Base-by-base conservation (phyloP, 1,140 invertebrate species). In the Tetranychus urticae region DNA sequence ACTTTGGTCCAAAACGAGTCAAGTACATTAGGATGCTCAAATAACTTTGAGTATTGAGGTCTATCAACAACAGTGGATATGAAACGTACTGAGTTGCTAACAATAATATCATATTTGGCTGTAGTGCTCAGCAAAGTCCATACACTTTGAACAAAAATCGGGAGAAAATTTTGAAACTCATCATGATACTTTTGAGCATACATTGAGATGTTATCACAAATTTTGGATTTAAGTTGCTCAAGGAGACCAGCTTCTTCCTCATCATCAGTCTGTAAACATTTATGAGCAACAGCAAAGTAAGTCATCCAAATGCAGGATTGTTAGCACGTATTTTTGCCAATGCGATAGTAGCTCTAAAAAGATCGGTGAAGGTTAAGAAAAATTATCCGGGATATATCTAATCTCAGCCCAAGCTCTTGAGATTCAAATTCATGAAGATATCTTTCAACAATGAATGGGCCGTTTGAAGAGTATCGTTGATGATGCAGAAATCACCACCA, bases 131-230 rank as follows among this genome's bases (percentile, higher is more conserved):
- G 75, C 36, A 97, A 77, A 66, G 82, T 84, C 92, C 92, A 97
- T 58, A 96, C 83, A 46, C 83, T 84, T 0, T 82, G 87, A 3
- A 97, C 90, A 78, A 97, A 97, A 39, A 77, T 77, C 6, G 85
- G 82, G 50, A 96, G 78, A 73, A 85, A 91, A 10, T 82, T 79
- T 46, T 80, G 78, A 73, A 97, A 97, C 70, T 97, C 93, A 74
- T 97, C 93, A 71, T 93, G 88, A 69, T 97, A 98, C 71, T 97
- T 97, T 66, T 90, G 83, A 1, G 92, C 92, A 74, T 96, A 98
- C 37, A 98, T 75, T 2, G 84, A 80, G 14, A 93, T 81, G 70
- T 94, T 96, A 69, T 94, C 89, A 73, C 92, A 97, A 23, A 97
- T 84, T 76, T 97, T 89, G 0, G 89, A 88, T 66, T 88, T 85